Base-by-base conservation (phyloP, 2,888 invertebrate species). In the Drosophila formosana region DNA sequence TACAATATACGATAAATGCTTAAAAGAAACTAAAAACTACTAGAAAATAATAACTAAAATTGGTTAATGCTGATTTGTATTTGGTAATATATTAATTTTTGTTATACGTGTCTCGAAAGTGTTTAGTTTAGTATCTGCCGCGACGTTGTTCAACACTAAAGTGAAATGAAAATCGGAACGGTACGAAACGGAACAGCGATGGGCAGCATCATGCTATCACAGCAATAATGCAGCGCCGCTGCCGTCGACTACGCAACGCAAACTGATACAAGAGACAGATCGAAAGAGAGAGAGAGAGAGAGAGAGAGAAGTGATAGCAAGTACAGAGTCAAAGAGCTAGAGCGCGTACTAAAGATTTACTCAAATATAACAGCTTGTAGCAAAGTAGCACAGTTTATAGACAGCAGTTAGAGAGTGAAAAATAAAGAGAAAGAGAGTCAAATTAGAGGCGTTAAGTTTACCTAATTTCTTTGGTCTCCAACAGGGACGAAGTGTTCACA, bases 391-490 rank as follows among this genome's bases (percentile, higher is more conserved):
- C 60, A 68, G 25, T 49, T 49, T 50, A 66, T 60, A 25, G 25
- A 41, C 39, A 41, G 39, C 39, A 41, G 39, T 34, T 37, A 43
- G n/a, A 51, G 18, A 62, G 3, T 32, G 39, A 58, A 34, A 46
- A 34, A 49, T 18, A 52, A 6, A 32, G 7, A 39, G 43, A 49
- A 26, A 50, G 39, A 49, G 47, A 50, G 51, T 56, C 26, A 41
- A 49, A 47, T 47, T 30, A 63, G 30, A 62, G 11, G 30, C 63
- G 49, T 45, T 58, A 41, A 39, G 46, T 87, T 91, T 91, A 91
- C 91, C 91, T 92, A 91, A 91, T 91, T 85, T 91, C 91, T 91
- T 91, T 91, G 88, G 92, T 90, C 84, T 91, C 91, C 90, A 91
- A 85, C 78, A 91, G 80, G 41, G 92, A 91, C 45, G 90, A 89